Evolutionary conservation across 2,113 vertebrate genomes (phyloP).

Genomic region (Forbesichthys agassizii): DNA sequence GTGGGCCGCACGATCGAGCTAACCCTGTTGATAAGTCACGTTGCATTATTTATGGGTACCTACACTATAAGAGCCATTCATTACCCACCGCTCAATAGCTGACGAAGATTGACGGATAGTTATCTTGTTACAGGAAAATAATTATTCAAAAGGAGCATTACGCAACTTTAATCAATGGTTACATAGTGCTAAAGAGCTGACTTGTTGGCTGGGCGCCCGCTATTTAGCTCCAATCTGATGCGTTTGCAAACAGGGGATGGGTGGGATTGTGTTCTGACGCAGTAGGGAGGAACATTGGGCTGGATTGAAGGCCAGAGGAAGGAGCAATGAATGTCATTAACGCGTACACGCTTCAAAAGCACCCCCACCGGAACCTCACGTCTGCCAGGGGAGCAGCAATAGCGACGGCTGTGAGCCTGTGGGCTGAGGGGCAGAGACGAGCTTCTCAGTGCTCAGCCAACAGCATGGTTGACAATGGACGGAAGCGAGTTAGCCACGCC

Average conservation of each 20-base stretch:
- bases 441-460: no score
- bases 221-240: conserved; percentile 66
- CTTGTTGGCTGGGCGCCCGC: conserved; percentile 45
- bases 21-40: conserved; percentile 37
- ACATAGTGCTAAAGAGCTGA: conserved; percentile 57
- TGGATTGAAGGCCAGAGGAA: background rate
- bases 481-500: no score
- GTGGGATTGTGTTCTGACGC: conserved; percentile 23
- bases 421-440: no score
- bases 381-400: no score
- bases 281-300: background rate
- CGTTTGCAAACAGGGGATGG: conserved; percentile 29
- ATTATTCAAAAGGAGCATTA: conserved; percentile 56
- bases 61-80: conserved; percentile 49
- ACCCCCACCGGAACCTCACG: no score
- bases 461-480: no score
- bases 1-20: conserved; percentile 37
- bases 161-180: conserved; percentile 65
- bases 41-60: conserved; percentile 64
- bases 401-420: no score
- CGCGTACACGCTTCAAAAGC: no score
- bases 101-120: conserved; percentile 63
- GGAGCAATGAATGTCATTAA: background rate
- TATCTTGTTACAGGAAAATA: conserved; percentile 62
- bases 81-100: conserved; percentile 64